These are phyloP conservation scores for Fragum sueziense DNA, from an alignment of 2,888 invertebrate genomes.

Conservation along the genomic window DNA sequence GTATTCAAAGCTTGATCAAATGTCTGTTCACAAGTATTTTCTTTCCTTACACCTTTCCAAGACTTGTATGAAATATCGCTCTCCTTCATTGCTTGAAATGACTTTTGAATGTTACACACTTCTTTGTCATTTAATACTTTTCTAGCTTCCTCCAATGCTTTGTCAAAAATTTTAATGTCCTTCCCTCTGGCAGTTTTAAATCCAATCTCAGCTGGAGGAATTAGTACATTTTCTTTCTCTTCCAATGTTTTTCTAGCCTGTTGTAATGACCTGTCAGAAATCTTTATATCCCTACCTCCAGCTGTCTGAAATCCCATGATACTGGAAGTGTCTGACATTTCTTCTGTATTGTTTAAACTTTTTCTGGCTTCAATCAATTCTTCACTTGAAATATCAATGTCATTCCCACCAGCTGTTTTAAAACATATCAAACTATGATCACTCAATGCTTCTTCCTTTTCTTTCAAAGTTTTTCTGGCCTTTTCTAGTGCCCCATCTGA, in stretches of 20 bases:
- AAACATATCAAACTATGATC: not conserved
- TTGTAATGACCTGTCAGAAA: conserved; percentile 30
- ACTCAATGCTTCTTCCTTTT: not conserved
- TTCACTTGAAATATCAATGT: not conserved
- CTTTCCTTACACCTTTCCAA: not conserved
- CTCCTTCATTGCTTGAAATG: not conserved
- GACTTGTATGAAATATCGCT: too few species aligned
- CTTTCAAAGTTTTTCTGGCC: not conserved
- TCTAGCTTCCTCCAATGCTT: conserved; percentile 28
- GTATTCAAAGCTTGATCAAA: not conserved
- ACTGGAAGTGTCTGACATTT: not conserved
- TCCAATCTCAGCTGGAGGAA: not conserved
- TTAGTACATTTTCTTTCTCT: not conserved
- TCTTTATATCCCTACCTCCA: conserved; percentile 10
- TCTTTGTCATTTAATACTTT: conserved; percentile 26
- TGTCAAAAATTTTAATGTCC: conserved; percentile 30
- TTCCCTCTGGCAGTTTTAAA: conserved; percentile 53
- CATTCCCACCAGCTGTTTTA: not conserved
- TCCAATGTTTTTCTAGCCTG: conserved; percentile 23
- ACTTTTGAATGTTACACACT: too few species aligned
- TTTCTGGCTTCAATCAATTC: not conserved
- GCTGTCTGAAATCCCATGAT: conserved; percentile 32
- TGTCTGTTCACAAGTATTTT: not conserved
- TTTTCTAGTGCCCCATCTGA: not conserved
- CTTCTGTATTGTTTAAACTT: not conserved